Evolutionary conservation across 2,113 vertebrate genomes (phyloP).

Genomic region (Labeo catla): DNA sequence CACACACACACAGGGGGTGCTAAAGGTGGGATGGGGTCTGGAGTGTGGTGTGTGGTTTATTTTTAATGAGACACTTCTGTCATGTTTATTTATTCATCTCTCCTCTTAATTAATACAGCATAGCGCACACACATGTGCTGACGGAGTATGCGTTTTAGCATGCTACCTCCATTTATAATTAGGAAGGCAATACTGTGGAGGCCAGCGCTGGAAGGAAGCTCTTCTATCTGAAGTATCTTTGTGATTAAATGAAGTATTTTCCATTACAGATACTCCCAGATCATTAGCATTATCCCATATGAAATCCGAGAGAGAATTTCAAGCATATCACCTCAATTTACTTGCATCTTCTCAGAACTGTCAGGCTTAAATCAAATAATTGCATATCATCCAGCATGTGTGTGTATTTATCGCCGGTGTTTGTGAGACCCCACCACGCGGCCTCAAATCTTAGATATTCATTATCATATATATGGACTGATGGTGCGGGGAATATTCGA

Average conservation of each 20-base stretch:
- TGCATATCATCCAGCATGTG: slow-evolving; percentile 28
- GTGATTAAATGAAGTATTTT: slow-evolving; percentile 39
- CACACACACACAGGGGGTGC: slow-evolving; percentile 33
- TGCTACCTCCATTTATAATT: slow-evolving; percentile 23
- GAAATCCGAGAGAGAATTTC: not conserved
- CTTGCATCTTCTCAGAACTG: slow-evolving; percentile 21
- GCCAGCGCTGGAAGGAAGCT: not conserved
- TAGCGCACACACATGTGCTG: slow-evolving; percentile 6
- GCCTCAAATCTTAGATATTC: slow-evolving; percentile 52
- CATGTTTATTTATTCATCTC: slow-evolving; percentile 46
- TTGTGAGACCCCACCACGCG: slow-evolving; percentile 3
- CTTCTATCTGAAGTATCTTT: slow-evolving; percentile 22
- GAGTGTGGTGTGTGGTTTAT: not conserved
- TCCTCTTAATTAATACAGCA: slow-evolving; percentile 45
- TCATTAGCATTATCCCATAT: slow-evolving; percentile 22
- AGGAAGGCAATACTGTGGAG: not conserved
- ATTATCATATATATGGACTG: slow-evolving; percentile 52
- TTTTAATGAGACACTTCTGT: slow-evolving; percentile 41
- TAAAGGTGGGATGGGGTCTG: slow-evolving; percentile 47
- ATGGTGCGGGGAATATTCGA: slow-evolving; percentile 20
- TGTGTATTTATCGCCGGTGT: slow-evolving; percentile 21
- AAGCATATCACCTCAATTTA: slow-evolving; percentile 23
- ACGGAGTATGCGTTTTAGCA: slow-evolving; percentile 10
- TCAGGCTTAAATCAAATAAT: slow-evolving; percentile 45
- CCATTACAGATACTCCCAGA: slow-evolving; percentile 37